A percentile compares a stretch with the other conserved stretches of the same genome.
phyloP scores from a whole-genome alignment of 1,140 invertebrate species.

The Phenacoccus solenopsis region DNA sequence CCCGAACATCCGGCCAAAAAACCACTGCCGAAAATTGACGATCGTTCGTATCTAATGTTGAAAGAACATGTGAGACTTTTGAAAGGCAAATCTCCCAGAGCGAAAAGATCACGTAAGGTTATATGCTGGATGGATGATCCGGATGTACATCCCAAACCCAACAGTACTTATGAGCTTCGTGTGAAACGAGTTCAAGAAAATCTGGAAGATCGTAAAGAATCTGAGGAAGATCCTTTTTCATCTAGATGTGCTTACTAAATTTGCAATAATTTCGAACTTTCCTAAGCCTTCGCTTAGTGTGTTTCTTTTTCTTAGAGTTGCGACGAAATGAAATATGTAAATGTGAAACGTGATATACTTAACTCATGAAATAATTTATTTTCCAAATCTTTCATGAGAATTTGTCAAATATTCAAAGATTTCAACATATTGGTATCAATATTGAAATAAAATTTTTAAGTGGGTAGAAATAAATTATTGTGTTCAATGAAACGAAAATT shows the following conservation, averaged over 20 bases:
- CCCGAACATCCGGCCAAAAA: not conserved
- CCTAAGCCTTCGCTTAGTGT: too few relatives aligned
- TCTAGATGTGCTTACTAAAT: not conserved
- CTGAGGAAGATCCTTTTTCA: not conserved
- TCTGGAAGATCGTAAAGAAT: not conserved
- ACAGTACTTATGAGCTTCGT: not conserved
- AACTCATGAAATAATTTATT: too few relatives aligned
- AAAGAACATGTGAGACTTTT: conserved; percentile 3
- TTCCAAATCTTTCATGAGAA: too few relatives aligned
- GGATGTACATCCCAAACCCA: not conserved
- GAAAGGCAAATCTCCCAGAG: conserved; percentile 3
- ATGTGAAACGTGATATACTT: too few relatives aligned
- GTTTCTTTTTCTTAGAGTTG: too few relatives aligned
- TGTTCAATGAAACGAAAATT: too few relatives aligned
- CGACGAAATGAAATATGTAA: too few relatives aligned
- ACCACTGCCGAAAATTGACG: not conserved
- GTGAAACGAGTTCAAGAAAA: not conserved
- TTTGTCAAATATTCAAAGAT: too few relatives aligned
- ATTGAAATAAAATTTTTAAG: too few relatives aligned
- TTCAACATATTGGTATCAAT: too few relatives aligned
- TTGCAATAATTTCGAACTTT: too few relatives aligned
- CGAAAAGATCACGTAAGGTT: not conserved
- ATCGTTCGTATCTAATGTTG: not conserved
- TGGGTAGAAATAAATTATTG: too few relatives aligned
- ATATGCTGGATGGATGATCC: not conserved